These are phyloP conservation scores for Agelas oroides DNA, from an alignment of 37 sponge, comb jelly and placozoan genomes.

Conservation along the genomic window DNA sequence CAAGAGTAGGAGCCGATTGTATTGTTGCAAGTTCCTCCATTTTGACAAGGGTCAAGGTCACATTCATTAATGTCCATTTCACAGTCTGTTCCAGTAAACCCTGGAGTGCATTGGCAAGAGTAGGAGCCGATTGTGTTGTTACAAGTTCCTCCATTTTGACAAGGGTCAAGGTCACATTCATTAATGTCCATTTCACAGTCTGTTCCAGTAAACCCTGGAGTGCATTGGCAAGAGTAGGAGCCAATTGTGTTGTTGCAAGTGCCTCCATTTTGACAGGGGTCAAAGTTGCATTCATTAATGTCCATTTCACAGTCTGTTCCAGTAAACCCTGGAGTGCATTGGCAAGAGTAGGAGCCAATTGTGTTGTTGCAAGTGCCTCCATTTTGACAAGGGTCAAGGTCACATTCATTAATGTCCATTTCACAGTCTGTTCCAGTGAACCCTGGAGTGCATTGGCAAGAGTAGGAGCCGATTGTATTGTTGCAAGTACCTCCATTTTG, in stretches of 20 bases:
- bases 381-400: not conserved
- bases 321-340: conserved; percentile 49
- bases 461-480: not conserved
- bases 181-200: conserved; percentile 40
- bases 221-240: conserved; percentile 43
- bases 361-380: conserved; percentile 36
- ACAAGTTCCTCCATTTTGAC: conserved; percentile 55
- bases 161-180: conserved; percentile 50
- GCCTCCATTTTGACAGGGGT: conserved; percentile 52
- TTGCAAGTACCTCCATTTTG: conserved; percentile 58
- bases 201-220: conserved; percentile 34
- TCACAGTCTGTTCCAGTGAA: conserved; percentile 62
- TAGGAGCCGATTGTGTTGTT: conserved; percentile 18
- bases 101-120: conserved; percentile 56
- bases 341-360: conserved; percentile 22
- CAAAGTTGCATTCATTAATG: conserved; percentile 56
- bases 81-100: conserved; percentile 61
- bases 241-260: conserved; percentile 48
- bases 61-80: conserved; percentile 65
- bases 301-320: conserved; percentile 53
- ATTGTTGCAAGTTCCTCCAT: conserved; percentile 49
- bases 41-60: conserved; percentile 9
- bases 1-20: conserved; percentile 33
- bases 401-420: conserved; percentile 51
- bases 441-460: conserved; percentile 42